phyloP scores from a whole-genome alignment of 2,888 invertebrate genomes.

The Hyposoter dolosus region DNA sequence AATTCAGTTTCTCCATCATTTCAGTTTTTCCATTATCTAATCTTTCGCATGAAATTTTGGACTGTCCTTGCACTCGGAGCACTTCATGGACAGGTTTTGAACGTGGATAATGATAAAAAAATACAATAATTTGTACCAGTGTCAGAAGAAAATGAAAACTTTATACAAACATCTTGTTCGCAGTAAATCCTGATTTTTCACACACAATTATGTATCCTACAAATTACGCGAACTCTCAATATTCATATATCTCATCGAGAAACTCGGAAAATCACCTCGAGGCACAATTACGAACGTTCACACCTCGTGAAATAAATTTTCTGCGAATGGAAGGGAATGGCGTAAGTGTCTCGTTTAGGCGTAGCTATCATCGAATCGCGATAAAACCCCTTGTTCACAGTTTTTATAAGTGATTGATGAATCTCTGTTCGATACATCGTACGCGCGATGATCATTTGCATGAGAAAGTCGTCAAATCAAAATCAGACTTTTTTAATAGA shows the following conservation, averaged over 20 bases:
- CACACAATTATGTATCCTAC: neutral
- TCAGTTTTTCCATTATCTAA: neutral
- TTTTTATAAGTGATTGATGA: slow-evolving; percentile 2
- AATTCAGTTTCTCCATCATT: too few relatives aligned
- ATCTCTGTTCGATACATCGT: neutral
- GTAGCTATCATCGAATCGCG: slow-evolving; percentile 14
- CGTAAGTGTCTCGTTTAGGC: slow-evolving; percentile 6
- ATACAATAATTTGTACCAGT: neutral
- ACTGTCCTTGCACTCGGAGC: neutral
- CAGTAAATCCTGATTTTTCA: slow-evolving; percentile 5
- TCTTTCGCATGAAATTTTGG: neutral
- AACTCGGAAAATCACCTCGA: slow-evolving; percentile 51
- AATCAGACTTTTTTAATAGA: slow-evolving; percentile 30
- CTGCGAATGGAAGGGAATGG: slow-evolving; percentile 14
- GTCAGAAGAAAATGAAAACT: neutral
- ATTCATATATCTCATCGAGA: slow-evolving; percentile 6
- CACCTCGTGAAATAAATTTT: slow-evolving; percentile 64
- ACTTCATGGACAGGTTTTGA: neutral
- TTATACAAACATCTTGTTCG: neutral
- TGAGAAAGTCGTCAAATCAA: slow-evolving; percentile 9
- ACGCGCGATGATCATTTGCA: slow-evolving; percentile 8
- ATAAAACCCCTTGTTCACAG: neutral
- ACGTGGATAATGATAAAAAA: too few relatives aligned
- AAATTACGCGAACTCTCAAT: neutral
- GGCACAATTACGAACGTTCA: slow-evolving; percentile 54